Base-by-base conservation (phyloP, 2,797 vertebrate genomes). In the Carcharodon carcharias region DNA sequence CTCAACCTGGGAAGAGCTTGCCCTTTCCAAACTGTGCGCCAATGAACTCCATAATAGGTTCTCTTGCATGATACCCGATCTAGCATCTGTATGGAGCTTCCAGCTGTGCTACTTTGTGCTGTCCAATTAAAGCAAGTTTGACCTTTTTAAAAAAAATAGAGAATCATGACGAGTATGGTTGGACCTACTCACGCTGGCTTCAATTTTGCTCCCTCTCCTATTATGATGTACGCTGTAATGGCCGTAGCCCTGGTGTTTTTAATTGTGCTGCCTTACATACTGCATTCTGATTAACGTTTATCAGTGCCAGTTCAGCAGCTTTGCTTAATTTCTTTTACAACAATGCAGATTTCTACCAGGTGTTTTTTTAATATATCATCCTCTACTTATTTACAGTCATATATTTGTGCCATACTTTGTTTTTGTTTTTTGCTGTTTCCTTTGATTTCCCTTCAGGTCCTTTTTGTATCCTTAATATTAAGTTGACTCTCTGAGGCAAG, bases 201-300 rank as follows among this genome's bases (percentile, higher is more conserved):
- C 18, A 93, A 12, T 45, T 93, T 45, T 67, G 65, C 8, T 67
- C n/a, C 63, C 40, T 2, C 63, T 93, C 61, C 40, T 65, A 50
- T 45, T 67, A 93, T 4, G 61, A 23, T 40, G 61, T 93, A 35
- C 7, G 63, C n/a, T 93, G 40, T 50, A 45, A 23, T 85, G 82
- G 26, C 23, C 82, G 5, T 50, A 50, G 21, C 82, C 82, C 40
- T 85, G 40, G 21, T 85, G 82, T 65, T 65, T 65, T 45, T 65
- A 45, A 67, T 67, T 40, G 63, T 67, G n/a, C 35, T 93, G 26
- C 5, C 91, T 67, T 93, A 65, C n/a, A 67, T 93, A 26, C 21
- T 56, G n/a, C 16, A 67, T 65, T 93, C 91, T 63, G 91, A 93
- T 93, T 93, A 67, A 12, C 61, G 93, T 93, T 93, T 67, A 45